phyloP scores from a whole-genome alignment of 2,797 vertebrate species.

The Scolopax bukidnonensis region DNA sequence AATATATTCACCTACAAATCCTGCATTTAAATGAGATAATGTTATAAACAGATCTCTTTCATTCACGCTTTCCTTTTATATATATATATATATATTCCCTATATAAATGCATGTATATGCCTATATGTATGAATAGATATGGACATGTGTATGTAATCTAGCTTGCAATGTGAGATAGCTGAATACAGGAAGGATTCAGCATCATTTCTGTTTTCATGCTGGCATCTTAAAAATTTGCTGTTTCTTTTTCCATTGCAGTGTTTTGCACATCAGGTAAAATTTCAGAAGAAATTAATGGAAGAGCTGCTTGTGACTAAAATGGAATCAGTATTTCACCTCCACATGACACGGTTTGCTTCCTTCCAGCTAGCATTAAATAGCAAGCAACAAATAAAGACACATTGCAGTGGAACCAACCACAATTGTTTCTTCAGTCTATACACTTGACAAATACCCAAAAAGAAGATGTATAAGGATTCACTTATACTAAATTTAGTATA shows the following conservation, averaged over 20 bases:
- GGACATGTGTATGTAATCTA: not conserved
- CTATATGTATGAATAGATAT: not conserved
- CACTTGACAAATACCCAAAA: constrained; percentile 69
- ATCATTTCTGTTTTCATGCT: not conserved
- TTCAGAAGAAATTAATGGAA: constrained; percentile 26
- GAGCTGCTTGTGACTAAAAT: constrained; percentile 32
- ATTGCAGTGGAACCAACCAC: constrained; percentile 56
- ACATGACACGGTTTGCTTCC: constrained; percentile 20
- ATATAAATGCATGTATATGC: not conserved
- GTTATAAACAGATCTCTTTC: not conserved
- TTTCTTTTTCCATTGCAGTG: not conserved
- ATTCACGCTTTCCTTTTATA: not conserved
- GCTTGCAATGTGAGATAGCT: not conserved
- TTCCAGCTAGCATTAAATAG: constrained; percentile 63
- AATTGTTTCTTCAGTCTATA: constrained; percentile 63
- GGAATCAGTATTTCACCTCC: constrained; percentile 41
- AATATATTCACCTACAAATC: not conserved
- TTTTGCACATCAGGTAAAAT: constrained; percentile 30
- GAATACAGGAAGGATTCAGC: not conserved
- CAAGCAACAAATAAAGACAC: constrained; percentile 74
- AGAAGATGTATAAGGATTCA: constrained; percentile 74
- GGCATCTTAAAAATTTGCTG: not conserved
- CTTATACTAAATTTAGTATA: constrained; percentile 75
- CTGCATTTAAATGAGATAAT: not conserved
- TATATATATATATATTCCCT: not conserved